Conservation (phyloP, 2,888 invertebrate species). For the Athalia cordata region DNA sequence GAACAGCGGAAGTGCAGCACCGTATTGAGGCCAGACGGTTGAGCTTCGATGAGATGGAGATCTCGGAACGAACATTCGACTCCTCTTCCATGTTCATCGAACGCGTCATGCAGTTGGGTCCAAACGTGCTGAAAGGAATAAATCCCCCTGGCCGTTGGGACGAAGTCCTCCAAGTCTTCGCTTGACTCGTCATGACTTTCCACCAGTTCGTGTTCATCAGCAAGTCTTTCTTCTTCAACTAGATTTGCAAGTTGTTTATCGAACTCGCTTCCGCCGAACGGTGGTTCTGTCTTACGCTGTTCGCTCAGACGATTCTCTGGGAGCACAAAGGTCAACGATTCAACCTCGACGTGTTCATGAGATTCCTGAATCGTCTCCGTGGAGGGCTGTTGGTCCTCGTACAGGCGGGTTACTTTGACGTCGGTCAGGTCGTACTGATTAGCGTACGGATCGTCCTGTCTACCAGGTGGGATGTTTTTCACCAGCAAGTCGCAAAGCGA, state of each 20-base stretch:
- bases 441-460: too few relatives aligned
- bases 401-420: too few relatives aligned
- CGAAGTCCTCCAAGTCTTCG: not conserved
- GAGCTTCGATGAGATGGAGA: not conserved
- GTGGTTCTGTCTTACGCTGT: too few relatives aligned
- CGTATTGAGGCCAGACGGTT: not conserved
- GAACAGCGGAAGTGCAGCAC: not conserved
- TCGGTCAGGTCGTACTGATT: too few relatives aligned
- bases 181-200: not conserved
- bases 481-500: too few relatives aligned
- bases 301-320: too few relatives aligned
- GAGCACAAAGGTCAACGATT: too few relatives aligned
- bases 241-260: not conserved
- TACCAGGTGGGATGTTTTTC: too few relatives aligned
- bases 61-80: not conserved
- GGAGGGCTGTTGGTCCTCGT: too few relatives aligned
- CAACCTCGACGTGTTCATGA: too few relatives aligned
- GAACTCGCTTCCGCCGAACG: too few relatives aligned
- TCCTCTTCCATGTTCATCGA: constrained; percentile 7
- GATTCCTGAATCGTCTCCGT: too few relatives aligned
- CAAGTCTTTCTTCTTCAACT: not conserved
- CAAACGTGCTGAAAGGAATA: constrained; percentile 2
- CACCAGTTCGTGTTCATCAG: not conserved
- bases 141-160: not conserved
- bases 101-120: not conserved